Evolutionary conservation across 2,113 vertebrate genomes (phyloP).

Genomic region (Rhinoderma darwinii): DNA sequence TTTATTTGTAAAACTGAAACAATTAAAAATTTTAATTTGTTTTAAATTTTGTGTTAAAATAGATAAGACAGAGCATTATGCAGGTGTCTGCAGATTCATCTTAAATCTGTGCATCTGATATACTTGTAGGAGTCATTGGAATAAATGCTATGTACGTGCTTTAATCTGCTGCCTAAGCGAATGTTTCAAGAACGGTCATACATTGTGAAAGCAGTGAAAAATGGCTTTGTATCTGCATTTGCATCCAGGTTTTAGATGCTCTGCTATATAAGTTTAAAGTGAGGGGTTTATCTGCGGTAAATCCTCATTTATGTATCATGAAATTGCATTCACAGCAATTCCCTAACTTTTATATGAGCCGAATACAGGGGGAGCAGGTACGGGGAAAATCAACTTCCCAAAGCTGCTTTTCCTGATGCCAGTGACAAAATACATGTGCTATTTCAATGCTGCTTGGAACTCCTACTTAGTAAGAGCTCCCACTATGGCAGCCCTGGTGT

Average conservation of each 20-base stretch:
- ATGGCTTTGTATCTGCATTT: neutral
- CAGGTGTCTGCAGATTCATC: neutral
- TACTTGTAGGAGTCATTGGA: constrained; percentile 1
- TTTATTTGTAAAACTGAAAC: neutral
- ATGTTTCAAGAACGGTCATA: constrained; percentile 29
- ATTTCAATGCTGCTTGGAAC: too few relatives aligned
- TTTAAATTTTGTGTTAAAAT: too few relatives aligned
- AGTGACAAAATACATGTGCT: neutral
- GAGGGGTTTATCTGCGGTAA: neutral
- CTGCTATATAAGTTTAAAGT: neutral
- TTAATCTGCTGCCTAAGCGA: constrained; percentile 28
- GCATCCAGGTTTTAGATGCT: neutral
- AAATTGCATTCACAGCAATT: neutral
- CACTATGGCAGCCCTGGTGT: too few relatives aligned
- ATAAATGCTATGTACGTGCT: neutral
- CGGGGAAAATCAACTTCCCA: neutral
- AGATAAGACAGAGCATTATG: neutral
- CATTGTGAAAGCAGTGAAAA: constrained; percentile 17
- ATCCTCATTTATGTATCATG: neutral
- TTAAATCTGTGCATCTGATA: neutral
- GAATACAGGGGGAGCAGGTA: neutral
- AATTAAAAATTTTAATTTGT: too few relatives aligned
- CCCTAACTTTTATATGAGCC: neutral
- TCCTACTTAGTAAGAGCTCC: too few relatives aligned
- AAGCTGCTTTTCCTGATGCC: neutral